Conservation (phyloP, 2,797 vertebrate species). For the Myotis vivesi region DNA sequence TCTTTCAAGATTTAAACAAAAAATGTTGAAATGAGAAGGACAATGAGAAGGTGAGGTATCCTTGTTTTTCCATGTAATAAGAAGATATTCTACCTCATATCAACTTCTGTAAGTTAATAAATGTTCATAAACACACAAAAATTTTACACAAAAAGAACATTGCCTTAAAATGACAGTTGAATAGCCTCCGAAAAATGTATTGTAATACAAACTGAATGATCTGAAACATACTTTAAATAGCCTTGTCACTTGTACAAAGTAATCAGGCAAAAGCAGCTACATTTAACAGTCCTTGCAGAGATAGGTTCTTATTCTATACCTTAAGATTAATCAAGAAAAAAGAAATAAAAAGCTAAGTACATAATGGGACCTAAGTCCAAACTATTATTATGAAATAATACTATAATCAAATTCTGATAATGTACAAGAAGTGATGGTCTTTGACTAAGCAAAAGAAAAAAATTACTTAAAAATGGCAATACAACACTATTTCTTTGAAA, state of each 20-base stretch:
- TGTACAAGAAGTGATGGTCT: neutral
- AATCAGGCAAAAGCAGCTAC: neutral
- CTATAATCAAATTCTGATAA: conserved; percentile 20
- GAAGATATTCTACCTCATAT: neutral
- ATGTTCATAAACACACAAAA: conserved; percentile 6
- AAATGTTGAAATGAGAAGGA: conserved; percentile 27
- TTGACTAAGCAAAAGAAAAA: neutral
- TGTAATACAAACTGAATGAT: neutral
- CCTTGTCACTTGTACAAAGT: neutral
- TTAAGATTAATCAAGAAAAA: neutral
- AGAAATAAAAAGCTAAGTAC: conserved; percentile 31
- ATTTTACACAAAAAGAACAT: neutral
- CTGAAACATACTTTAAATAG: neutral
- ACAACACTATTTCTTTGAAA: neutral
- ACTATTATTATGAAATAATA: neutral
- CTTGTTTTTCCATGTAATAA: neutral
- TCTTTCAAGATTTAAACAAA: conserved; percentile 22
- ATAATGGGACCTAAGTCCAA: neutral
- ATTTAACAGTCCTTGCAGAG: neutral
- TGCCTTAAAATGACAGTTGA: neutral
- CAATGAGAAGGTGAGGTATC: neutral
- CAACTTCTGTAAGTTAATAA: neutral
- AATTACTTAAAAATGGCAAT: conserved; percentile 20
- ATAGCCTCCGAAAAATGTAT: neutral
- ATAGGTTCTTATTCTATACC: neutral